Conservation (phyloP, 2,113 vertebrate species). For the Pedionomus torquatus region DNA sequence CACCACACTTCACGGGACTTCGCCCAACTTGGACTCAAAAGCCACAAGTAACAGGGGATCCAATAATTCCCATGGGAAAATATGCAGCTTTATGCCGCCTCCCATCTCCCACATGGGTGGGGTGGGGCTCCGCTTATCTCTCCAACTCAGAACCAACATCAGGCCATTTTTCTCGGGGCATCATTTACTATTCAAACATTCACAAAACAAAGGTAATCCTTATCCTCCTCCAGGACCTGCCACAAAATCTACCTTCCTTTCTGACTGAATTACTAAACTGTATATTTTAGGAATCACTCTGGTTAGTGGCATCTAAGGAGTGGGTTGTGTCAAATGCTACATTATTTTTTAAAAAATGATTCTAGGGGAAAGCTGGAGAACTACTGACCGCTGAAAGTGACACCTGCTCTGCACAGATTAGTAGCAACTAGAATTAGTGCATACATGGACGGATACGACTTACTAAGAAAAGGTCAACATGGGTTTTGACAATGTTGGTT, state of each 20-base stretch:
- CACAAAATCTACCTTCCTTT: neutral
- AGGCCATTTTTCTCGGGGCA: neutral
- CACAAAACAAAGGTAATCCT: constrained; percentile 21
- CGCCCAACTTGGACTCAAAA: neutral
- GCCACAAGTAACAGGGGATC: neutral
- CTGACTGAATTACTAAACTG: neutral
- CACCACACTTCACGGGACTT: neutral
- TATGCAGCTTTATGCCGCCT: neutral
- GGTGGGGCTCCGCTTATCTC: constrained; percentile 49
- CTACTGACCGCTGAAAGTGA: neutral
- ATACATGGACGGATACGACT: neutral
- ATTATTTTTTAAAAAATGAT: neutral
- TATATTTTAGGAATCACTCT: neutral
- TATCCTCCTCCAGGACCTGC: neutral
- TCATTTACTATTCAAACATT: constrained; percentile 30
- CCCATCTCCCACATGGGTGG: neutral
- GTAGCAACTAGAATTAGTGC: neutral
- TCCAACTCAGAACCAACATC: constrained; percentile 12
- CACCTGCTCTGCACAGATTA: neutral
- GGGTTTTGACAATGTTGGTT: neutral
- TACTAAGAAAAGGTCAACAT: neutral
- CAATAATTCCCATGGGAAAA: constrained; percentile 58
- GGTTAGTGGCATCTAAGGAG: neutral
- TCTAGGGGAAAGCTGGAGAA: neutral
- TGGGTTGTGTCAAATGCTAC: neutral